Evolutionary conservation across 2,113 vertebrate species (phyloP), one percentile per base, ranked within the genome.

Genomic region (Scytalopus superciliaris): DNA sequence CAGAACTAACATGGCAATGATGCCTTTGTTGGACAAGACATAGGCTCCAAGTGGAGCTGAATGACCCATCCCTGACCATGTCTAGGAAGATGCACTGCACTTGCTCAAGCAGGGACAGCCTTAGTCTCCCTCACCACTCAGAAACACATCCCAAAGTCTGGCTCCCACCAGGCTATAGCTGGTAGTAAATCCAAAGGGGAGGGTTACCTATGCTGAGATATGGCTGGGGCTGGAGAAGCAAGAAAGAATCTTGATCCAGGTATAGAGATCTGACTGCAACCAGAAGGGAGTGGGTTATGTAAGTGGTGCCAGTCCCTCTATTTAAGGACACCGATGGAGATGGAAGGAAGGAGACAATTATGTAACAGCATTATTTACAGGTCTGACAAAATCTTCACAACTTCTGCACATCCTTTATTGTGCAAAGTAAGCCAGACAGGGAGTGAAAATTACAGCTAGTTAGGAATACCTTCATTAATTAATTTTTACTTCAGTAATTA

Each of bases 351-450:
- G 40, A 94, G 64, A 79, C 55, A 82, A 87, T 96, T 95, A 96
- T 35, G 30, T 66, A 94, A 94, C 21, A 62, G 12, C 74, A 59
- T 91, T 87, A 85, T 89, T 95, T 95, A 76, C 81, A 96, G 80
- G 70, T 91, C 53, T 94, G 63, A 77, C 37, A 91, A 96, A 91
- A 83, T 85, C 62, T 82, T 93, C 22, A 3, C 44, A 79, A 84
- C 30, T 94, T 91, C 62, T 23, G 6, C 31, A 22, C 57, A 39
- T 52, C 84, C 66, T 84, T 93, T 94, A 89, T 87, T 93, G 81
- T 91, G 84, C 50, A 73, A 94, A 84, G 23, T 52, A 73, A 81
- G 18, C 50, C 77, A 96, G 57, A 73, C 2, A 0, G 13, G 37
- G 53, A 87, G 28, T 33, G 44, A 91, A 92, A 94, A 95, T 85